phyloP scores from a whole-genome alignment of 1,140 invertebrate genomes.

The Pectinophora gossypiella region DNA sequence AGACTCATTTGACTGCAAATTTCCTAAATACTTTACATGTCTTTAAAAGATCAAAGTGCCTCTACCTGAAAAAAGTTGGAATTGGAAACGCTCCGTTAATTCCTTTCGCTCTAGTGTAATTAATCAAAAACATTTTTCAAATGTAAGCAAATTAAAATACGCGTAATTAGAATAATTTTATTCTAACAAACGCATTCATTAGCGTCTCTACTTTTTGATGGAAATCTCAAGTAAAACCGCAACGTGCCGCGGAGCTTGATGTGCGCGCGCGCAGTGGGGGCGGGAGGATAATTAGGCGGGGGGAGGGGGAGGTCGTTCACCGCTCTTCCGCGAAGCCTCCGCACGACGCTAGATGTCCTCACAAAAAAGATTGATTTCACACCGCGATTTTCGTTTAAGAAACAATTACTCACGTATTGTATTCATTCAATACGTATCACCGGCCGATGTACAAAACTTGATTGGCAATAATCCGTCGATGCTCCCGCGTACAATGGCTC shows the following conservation, averaged over 20 bases:
- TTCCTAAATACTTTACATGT: background rate
- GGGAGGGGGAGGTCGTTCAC: constrained; percentile 32
- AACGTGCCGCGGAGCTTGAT: constrained; percentile 9
- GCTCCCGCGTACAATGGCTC: background rate
- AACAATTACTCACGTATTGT: constrained; percentile 51
- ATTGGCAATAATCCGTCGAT: constrained; percentile 18
- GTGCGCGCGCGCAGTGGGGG: constrained; percentile 1
- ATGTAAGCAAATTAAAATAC: no score
- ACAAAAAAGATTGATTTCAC: constrained; percentile 14
- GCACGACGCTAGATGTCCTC: constrained; percentile 16
- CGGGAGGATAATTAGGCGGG: constrained; percentile 43
- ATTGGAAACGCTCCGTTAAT: no score
- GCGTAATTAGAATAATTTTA: background rate
- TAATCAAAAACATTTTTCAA: no score
- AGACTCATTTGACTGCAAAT: background rate
- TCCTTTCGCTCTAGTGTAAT: no score
- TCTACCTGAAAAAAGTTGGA: no score
- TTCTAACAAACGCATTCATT: background rate
- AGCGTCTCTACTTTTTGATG: background rate
- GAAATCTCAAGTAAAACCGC: constrained; percentile 28
- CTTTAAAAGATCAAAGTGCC: no score
- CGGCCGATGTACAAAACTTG: constrained; percentile 40
- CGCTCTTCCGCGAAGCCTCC: constrained; percentile 29
- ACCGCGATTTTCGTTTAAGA: constrained; percentile 19
- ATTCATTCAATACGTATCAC: constrained; percentile 20